phyloP scores from a whole-genome alignment of 1,140 invertebrate genomes.

The Bombus fervidus region DNA sequence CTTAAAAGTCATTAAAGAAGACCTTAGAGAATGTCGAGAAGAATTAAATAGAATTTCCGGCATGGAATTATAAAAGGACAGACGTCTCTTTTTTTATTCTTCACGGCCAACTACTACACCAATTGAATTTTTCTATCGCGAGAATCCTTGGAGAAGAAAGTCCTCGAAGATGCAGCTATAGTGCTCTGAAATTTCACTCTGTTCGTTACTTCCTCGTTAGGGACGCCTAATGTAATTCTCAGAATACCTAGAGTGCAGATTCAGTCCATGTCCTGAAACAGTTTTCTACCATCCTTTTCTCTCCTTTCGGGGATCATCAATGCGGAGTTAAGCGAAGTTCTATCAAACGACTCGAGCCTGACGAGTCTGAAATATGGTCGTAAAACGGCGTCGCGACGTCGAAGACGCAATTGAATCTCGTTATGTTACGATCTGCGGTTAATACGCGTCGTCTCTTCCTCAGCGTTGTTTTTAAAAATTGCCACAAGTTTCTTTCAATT shows the following conservation, averaged over 20 bases:
- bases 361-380: not conserved
- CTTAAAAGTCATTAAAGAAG: not conserved
- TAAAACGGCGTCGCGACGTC: conserved; percentile 9
- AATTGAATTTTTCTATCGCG: conserved; percentile 30
- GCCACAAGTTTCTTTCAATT: too few species aligned
- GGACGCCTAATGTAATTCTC: conserved; percentile 35
- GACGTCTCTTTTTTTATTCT: not conserved
- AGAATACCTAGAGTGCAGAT: conserved; percentile 18
- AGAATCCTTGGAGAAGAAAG: not conserved
- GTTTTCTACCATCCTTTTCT: not conserved
- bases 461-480: too few species aligned
- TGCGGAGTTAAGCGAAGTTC: conserved; percentile 27
- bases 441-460: not conserved
- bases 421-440: not conserved
- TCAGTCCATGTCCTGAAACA: not conserved
- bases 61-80: not conserved
- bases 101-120: not conserved
- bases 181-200: conserved; percentile 38
- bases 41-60: not conserved
- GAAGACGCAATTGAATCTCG: not conserved
- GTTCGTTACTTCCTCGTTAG: conserved; percentile 50
- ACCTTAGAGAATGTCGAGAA: not conserved
- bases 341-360: too few species aligned
- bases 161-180: not conserved
- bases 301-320: not conserved